phyloP scores from a whole-genome alignment of 2,113 vertebrate species.

The Sterna hirundo region DNA sequence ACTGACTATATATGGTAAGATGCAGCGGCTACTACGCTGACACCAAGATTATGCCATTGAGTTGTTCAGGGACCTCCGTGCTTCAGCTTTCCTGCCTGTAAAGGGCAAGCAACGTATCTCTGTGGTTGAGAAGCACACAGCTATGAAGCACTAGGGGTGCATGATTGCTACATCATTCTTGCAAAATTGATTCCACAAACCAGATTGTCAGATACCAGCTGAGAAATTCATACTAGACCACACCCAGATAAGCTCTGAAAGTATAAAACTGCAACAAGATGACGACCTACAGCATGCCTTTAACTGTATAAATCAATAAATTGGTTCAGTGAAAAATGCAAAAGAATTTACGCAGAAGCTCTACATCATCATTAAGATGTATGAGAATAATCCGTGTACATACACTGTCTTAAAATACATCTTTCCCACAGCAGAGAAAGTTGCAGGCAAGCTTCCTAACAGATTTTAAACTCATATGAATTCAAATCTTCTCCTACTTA shows the following conservation, averaged over 20 bases:
- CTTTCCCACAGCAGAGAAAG: not conserved
- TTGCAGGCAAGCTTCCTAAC: not conserved
- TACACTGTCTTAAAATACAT: not conserved
- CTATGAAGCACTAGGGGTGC: not conserved
- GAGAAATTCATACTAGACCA: conserved; percentile 37
- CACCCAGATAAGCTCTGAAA: conserved; percentile 45
- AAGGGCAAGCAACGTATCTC: rapidly evolving
- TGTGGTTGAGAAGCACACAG: not conserved
- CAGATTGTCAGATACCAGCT: conserved; percentile 53
- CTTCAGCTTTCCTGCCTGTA: not conserved
- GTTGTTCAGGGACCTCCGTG: not conserved
- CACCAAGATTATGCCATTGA: not conserved
- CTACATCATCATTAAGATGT: not conserved
- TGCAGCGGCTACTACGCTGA: not conserved
- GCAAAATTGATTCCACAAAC: conserved; percentile 60
- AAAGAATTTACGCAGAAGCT: not conserved
- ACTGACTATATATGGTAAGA: not conserved
- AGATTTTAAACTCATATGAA: not conserved
- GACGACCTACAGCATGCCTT: not conserved
- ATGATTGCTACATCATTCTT: conserved; percentile 31
- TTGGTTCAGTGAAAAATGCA: not conserved
- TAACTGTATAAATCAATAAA: not conserved
- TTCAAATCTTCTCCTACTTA: not conserved
- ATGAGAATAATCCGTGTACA: not conserved
- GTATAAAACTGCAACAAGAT: not conserved